These are phyloP conservation scores for Archips xylosteana DNA, from an alignment of 2,888 invertebrate species.

Conservation along the genomic window DNA sequence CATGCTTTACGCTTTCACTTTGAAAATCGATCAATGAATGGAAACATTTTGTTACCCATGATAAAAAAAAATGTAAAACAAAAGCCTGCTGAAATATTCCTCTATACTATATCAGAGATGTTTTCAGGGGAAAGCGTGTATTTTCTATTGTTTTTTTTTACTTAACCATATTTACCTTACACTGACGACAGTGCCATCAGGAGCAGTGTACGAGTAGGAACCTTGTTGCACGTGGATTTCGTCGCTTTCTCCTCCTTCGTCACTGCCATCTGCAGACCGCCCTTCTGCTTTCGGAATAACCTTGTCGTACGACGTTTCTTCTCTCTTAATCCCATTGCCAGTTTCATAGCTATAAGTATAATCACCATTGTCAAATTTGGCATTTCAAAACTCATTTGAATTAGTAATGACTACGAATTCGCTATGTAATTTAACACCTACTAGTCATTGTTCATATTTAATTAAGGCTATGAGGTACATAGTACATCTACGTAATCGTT, in stretches of 20 bases:
- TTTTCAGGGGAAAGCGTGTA: no score
- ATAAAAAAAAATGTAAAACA: no score
- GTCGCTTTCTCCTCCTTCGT: slow-evolving; percentile 84
- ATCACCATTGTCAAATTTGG: slow-evolving; percentile 1
- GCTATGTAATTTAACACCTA: slow-evolving; percentile 23
- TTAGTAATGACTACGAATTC: slow-evolving; percentile 27
- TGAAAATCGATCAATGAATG: no score
- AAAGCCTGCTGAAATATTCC: no score
- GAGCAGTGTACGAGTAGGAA: slow-evolving; percentile 89
- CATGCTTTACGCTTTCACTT: no score
- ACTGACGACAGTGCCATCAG: slow-evolving; percentile 88
- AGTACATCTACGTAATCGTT: not conserved
- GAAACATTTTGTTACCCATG: no score
- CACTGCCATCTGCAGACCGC: slow-evolving; percentile 70
- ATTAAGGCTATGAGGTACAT: slow-evolving; percentile 4
- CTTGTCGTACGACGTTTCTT: slow-evolving; percentile 90
- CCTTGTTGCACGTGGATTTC: slow-evolving; percentile 88
- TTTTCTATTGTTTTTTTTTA: not conserved
- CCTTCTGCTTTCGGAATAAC: slow-evolving; percentile 78
- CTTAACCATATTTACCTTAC: slow-evolving; percentile 73
- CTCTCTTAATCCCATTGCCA: slow-evolving; percentile 91
- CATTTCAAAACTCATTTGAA: slow-evolving; percentile 29
- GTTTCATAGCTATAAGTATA: slow-evolving; percentile 88
- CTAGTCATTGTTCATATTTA: slow-evolving; percentile 33
- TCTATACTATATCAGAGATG: no score